These are phyloP conservation scores for Keiferia lycopersicella DNA, from an alignment of 2,888 invertebrate genomes.

Conservation along the genomic window DNA sequence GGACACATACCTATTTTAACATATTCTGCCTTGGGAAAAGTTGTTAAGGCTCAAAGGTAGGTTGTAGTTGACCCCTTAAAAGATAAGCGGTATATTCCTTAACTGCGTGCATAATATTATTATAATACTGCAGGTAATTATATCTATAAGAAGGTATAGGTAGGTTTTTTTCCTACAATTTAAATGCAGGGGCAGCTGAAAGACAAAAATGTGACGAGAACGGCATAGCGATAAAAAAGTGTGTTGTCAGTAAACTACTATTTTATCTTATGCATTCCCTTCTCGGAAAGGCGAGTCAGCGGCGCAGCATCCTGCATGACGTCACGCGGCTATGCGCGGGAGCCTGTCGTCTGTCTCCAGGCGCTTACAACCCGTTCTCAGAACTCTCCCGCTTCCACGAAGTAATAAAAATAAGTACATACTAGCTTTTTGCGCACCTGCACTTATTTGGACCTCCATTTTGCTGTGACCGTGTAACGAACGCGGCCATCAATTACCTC, in stretches of 20 bases:
- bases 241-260: background rate
- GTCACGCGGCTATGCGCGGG: slow-evolving; percentile 52
- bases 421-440: slow-evolving; percentile 61
- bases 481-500: slow-evolving; percentile 63
- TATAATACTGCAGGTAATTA: too few species aligned
- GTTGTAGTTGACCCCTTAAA: too few species aligned
- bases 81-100: too few species aligned
- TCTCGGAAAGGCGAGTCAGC: slow-evolving; percentile 34
- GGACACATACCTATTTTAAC: too few species aligned
- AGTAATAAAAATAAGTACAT: slow-evolving; percentile 34
- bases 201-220: slow-evolving; percentile 2
- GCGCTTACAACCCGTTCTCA: slow-evolving; percentile 56
- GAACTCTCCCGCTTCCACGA: slow-evolving; percentile 64
- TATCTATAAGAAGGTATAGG: too few species aligned
- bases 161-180: background rate
- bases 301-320: slow-evolving; percentile 50
- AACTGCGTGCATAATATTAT: too few species aligned
- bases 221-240: background rate
- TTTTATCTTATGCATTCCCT: slow-evolving; percentile 33
- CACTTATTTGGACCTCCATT: slow-evolving; percentile 56
- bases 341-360: slow-evolving; percentile 36
- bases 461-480: slow-evolving; percentile 59
- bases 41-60: too few species aligned
- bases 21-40: too few species aligned
- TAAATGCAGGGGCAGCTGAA: background rate